These are phyloP conservation scores for Muntiacus reevesi DNA, from an alignment of 2,113 vertebrate species.

Conservation along the genomic window DNA sequence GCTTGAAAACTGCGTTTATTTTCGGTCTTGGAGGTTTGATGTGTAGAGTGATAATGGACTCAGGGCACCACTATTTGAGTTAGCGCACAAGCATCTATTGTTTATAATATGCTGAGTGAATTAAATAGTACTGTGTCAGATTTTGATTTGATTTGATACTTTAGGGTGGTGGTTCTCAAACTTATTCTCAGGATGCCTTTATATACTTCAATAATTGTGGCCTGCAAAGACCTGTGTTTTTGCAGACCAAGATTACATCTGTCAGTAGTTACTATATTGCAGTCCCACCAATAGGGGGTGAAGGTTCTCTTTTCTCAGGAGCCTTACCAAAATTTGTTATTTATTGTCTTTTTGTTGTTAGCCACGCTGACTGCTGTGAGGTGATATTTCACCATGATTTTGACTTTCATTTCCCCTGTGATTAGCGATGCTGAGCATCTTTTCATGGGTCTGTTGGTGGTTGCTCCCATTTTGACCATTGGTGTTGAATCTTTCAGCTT, in stretches of 20 bases:
- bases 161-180: not conserved
- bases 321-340: not conserved
- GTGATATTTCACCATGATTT: not conserved
- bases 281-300: not conserved
- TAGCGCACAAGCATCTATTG: accelerated
- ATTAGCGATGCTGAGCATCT: not conserved
- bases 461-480: accelerated
- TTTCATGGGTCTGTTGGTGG: accelerated
- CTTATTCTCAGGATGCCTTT: not conserved
- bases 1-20: not conserved
- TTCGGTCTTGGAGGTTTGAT: not conserved
- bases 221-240: not conserved
- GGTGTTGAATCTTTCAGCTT: not conserved
- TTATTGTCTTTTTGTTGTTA: not conserved
- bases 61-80: accelerated
- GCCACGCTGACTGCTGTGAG: not conserved
- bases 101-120: not conserved
- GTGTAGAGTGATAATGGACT: too few species aligned
- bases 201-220: not conserved
- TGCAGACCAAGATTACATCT: not conserved
- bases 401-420: accelerated
- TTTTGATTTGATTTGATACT: not conserved
- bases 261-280: not conserved
- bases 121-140: not conserved
- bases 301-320: not conserved